Evolutionary conservation across 2,888 invertebrate genomes (phyloP), one percentile per base, ranked within the genome.

Genomic region (Epirrhoe tristata): DNA sequence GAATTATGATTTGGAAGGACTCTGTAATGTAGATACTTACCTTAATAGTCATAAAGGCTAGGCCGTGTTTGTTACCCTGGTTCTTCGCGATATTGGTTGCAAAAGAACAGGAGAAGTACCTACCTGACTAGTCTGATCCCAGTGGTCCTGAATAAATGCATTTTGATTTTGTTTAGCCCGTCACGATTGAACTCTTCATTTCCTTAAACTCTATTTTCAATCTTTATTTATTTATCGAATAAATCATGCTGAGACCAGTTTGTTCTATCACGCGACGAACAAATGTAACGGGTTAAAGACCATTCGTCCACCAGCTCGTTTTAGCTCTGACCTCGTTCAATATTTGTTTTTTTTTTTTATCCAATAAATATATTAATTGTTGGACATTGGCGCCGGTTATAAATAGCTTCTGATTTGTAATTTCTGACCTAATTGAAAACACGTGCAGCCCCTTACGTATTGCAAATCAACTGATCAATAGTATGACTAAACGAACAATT

Each of bases 391-490:
- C 16, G 14, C 17, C 34, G 0, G 53, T 46, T 10, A 17, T 50
- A 46, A 24, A 39, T 58, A 62, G 36, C 39, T 12, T 51, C 55
- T 50, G 16, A 58, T 34, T 58, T 24, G 43, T 34, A 43, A 43
- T 43, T 7, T 31, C 36, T 24, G 32, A 50, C 34, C 17, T 58
- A 63, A 67, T 63, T 63, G 54, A 55, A n/a, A 14, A 34, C 58
- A 67, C 63, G 66, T 58, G 62, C 61, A 36, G 8, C 16, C 24
- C 24, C 43, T 50, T 16, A 24, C 34, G 36, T n/a, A 43, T n/a
- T 14, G 43, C 62, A 50, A 62, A 66, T 66, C 52, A 54, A 58
- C 53, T 53, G 57, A 53, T 4, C 10, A 34, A 43, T 34, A 36
- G 52, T 58, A 5, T 4, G 12, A 32, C 14, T 36, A 14, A 52